Base-by-base conservation (phyloP, 2,888 invertebrate species). In the Lacanobia oleracea region DNA sequence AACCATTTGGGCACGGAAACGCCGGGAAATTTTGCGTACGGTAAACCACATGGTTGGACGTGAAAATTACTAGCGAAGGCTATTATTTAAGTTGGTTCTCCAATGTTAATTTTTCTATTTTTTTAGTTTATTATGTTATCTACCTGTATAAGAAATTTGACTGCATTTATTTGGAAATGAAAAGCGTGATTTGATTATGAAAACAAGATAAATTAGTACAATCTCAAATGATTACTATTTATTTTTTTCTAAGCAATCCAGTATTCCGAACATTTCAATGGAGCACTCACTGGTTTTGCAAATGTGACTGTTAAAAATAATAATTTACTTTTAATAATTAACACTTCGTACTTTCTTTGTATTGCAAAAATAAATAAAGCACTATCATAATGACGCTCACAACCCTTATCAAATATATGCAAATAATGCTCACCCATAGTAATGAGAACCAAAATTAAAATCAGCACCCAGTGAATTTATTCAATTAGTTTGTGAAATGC, bases 1-100 rank as follows among this genome's bases (percentile, higher is more conserved):
- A 75, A 77, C 77, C 63, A 62, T 80, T 77, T 45, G 43, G 57
- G 67, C 16, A 16, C 50, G 62, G 51, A 27, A 51, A 57, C 18
- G 10, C 27, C 18, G 43, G 50, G 18, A 80, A 75, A 75, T 67
- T 75, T 79, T 50, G 65, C 48, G 14, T 18, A 48, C 48, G 37
- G 23, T 16, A 12, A 57, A 48, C 63, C 51, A 53, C 9, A 37
- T 53, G 57, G 40, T 3, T 7, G 21, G 57, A 53, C 23, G 59
- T 12, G 53, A 50, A 79, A 62, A 59, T 67, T 57, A 54, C 57
- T 45, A 1, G 37, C 12, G 16, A 37, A 33, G 23, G 12, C 16
- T 62, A 21, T n/a, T 72, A 59, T 64, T 63, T 50, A 33, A 59
- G 48, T 48, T 59, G 21, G 14, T 16, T 21, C 18, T 18, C 1